Base-by-base conservation (phyloP, 2,113 vertebrate species). In the Picathartes gymnocephalus region DNA sequence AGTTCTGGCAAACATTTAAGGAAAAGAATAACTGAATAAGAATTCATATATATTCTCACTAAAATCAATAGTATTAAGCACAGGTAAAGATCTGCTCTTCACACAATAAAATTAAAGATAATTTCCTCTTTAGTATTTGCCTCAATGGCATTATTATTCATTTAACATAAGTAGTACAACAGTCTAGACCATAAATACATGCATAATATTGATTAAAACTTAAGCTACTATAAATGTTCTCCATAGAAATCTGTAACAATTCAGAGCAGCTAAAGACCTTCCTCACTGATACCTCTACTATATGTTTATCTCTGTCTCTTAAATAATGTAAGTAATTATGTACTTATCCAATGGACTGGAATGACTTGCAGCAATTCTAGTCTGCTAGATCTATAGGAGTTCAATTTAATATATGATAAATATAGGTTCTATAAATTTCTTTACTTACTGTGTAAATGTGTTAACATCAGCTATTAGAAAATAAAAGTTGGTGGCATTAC, bases 171-270 rank as follows among this genome's bases (percentile, higher is more conserved):
- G 90, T 18, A 92, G 39, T 69, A 76, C 48, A 80, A 82, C 16
- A 53, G 19, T 54, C 60, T 88, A 71, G 40, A 62, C 60, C 56
- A 91, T 56, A 97, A 90, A 82, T 47, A 90, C 37, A 72, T 50
- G 47, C 15, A 82, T 31, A 90, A 87, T 87, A 95, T 92, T 77
- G 90, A 95, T 91, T 95, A 95, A 91, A 95, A 84, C 50, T 72
- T 91, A 86, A 92, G 30, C 22, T 44, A 58, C 78, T 62, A 72
- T 21, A 89, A 89, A 80, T 33, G 44, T 21, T 58, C 33, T 83
- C 37, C 35, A 86, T 23, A 88, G 39, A 66, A 81, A 82, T 90
- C 50, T 79, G 23, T 62, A 91, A 72, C 70, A 90, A 90, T 70
- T 95, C 93, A 57, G 54, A 89, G 35, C 50, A 88, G 50, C 30